Evolutionary conservation across 2,797 vertebrate genomes (phyloP).

Genomic region (Ptychobarbus kaznakovi): DNA sequence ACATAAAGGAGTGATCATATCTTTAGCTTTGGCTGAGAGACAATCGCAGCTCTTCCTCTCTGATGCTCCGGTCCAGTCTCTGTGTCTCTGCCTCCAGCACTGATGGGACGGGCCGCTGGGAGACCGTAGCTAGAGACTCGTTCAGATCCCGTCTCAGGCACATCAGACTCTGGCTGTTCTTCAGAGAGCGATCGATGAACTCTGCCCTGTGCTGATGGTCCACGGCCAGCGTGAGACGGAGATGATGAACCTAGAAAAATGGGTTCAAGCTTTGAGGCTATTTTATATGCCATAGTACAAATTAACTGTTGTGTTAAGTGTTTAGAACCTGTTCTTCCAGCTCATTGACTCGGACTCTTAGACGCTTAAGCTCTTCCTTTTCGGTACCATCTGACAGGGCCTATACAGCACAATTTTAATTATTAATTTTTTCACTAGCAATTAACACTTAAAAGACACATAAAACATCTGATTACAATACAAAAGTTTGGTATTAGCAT

Average conservation of each 20-base stretch:
- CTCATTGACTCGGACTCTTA: conserved; percentile 52
- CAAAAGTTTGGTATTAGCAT: background rate
- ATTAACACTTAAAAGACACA: background rate
- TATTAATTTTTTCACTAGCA: background rate
- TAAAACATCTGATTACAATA: background rate
- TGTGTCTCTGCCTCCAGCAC: conserved; percentile 74
- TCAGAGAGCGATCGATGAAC: conserved; percentile 62
- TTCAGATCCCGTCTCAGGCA: conserved; percentile 63
- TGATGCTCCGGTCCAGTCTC: conserved; percentile 75
- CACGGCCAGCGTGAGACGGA: conserved; percentile 56
- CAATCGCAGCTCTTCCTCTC: conserved; percentile 71
- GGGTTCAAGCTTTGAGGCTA: background rate
- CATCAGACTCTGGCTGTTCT: conserved; percentile 62
- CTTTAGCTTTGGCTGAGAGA: conserved; percentile 66
- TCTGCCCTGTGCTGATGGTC: conserved; percentile 61
- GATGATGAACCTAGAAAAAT: conserved; percentile 59
- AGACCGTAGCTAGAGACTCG: conserved; percentile 66
- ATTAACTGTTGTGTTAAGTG: background rate
- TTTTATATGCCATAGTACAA: background rate
- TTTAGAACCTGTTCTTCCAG: conserved; percentile 61
- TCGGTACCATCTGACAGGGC: conserved; percentile 17
- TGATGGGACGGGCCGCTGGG: conserved; percentile 64
- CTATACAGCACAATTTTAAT: background rate
- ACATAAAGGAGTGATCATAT: background rate
- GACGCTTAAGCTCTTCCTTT: conserved; percentile 45